A percentile compares a stretch with the other conserved stretches of the same genome.
Evolutionary conservation across 2,797 vertebrate genomes (phyloP).

Genomic region (Ispidina lecontei): DNA sequence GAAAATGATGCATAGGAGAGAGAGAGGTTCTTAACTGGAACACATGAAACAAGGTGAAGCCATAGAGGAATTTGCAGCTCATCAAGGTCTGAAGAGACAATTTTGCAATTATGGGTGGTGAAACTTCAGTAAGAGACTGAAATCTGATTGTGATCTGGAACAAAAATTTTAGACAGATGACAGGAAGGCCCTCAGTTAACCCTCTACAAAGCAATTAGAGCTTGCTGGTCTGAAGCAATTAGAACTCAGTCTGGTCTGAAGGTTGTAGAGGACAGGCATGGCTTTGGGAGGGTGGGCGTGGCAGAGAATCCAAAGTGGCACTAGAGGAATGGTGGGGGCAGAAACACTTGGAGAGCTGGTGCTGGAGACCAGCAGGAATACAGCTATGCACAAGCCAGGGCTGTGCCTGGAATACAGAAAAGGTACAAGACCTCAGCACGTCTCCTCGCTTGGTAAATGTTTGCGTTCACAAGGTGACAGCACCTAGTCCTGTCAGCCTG

Average conservation of each 20-base stretch:
- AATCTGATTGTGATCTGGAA: background rate
- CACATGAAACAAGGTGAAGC: background rate
- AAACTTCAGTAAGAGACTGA: background rate
- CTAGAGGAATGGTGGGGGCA: background rate
- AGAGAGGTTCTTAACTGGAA: background rate
- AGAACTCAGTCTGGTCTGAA: background rate
- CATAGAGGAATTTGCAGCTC: background rate
- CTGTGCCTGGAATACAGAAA: background rate
- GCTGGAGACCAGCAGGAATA: background rate
- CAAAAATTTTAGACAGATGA: background rate
- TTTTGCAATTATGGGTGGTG: constrained; percentile 33
- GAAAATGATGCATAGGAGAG: background rate
- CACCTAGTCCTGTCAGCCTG: background rate
- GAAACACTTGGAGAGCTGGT: fast-evolving
- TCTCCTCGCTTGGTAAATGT: background rate
- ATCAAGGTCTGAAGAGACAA: constrained; percentile 41
- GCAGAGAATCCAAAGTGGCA: background rate
- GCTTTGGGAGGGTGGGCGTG: fast-evolving
- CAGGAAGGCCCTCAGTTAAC: background rate
- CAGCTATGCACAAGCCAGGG: background rate
- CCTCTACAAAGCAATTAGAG: background rate
- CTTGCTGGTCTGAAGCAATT: background rate
- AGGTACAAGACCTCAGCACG: background rate
- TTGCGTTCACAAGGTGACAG: background rate
- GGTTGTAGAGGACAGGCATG: background rate